phyloP scores from a whole-genome alignment of 2,113 vertebrate species.

The Neopipo cinnamomea region DNA sequence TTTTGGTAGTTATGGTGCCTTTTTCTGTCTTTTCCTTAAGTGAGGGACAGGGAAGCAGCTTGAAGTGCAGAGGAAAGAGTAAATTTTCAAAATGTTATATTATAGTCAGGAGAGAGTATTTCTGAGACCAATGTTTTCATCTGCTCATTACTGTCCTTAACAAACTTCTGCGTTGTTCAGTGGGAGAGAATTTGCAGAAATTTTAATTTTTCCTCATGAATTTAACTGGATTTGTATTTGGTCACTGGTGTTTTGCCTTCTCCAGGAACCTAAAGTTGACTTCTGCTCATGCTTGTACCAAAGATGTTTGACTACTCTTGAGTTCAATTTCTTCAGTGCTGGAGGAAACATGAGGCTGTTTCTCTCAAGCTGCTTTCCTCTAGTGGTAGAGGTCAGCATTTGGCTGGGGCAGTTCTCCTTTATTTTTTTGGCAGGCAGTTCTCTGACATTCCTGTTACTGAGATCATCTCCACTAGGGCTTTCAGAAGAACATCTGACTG shows the following conservation, averaged over 20 bases:
- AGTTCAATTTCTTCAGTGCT: background rate
- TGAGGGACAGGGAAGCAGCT: background rate
- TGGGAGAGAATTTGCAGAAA: background rate
- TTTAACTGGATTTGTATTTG: background rate
- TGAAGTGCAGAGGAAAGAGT: background rate
- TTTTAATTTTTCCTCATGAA: background rate
- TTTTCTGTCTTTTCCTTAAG: background rate
- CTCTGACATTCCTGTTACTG: constrained; percentile 37
- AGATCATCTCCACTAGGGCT: constrained; percentile 7
- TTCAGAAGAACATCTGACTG: constrained; percentile 26
- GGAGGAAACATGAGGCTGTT: background rate
- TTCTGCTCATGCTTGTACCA: background rate
- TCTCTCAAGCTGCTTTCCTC: background rate
- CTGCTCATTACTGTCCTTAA: background rate
- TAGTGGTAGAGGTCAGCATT: background rate
- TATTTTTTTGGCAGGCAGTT: constrained; percentile 5
- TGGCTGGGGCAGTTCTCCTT: background rate
- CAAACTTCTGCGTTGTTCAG: background rate
- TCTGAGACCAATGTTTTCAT: background rate
- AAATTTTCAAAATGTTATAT: background rate
- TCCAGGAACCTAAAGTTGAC: background rate
- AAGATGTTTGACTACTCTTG: background rate
- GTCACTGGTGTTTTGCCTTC: background rate
- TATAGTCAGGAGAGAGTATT: background rate
- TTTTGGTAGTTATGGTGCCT: background rate